These are phyloP conservation scores for Patella caerulea DNA, from an alignment of 2,888 invertebrate species.

Conservation along the genomic window DNA sequence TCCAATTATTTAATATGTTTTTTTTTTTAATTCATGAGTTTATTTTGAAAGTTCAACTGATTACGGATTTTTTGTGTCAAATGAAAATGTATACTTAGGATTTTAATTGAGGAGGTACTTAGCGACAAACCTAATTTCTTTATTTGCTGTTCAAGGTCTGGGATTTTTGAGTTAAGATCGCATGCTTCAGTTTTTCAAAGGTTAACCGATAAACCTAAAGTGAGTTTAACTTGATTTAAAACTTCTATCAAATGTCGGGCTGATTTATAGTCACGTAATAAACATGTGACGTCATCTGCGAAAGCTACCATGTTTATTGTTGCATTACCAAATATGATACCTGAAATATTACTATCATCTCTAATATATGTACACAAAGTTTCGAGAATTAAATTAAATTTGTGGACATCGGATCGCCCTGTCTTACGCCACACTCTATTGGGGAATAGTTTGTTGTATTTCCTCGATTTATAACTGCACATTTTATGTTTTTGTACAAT, in stretches of 20 bases:
- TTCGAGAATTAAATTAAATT: neutral
- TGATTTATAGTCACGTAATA: neutral
- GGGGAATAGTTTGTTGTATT: neutral
- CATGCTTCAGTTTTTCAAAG: slow-evolving; percentile 1
- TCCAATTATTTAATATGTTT: neutral
- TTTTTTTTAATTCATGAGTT: neutral
- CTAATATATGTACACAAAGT: neutral
- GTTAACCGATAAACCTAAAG: neutral
- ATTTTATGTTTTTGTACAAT: neutral
- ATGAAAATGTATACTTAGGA: neutral
- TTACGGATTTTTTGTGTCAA: neutral
- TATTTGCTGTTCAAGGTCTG: neutral
- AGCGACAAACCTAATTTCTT: neutral
- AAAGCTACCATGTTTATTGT: neutral
- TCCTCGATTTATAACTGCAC: neutral
- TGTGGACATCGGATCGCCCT: neutral
- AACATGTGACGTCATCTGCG: neutral
- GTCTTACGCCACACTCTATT: neutral
- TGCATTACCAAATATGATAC: neutral
- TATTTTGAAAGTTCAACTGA: neutral
- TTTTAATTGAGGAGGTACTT: neutral
- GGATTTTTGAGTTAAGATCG: neutral
- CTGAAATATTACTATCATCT: neutral
- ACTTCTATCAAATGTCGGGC: neutral
- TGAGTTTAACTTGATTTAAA: neutral